Evolutionary conservation across 2,888 invertebrate genomes (phyloP).

Genomic region (Volucella zonaria): DNA sequence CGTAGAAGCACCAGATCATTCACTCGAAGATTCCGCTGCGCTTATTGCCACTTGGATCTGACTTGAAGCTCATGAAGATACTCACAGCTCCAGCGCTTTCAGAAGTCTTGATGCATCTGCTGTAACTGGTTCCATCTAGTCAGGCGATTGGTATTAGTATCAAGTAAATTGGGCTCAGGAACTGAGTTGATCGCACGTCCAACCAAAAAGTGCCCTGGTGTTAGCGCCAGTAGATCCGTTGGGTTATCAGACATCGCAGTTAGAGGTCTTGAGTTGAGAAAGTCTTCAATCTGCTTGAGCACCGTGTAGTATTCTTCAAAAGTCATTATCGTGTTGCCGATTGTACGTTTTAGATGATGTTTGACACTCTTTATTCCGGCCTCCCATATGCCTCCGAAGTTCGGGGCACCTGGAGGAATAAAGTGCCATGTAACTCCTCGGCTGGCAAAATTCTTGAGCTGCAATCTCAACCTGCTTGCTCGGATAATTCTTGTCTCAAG

Average conservation of each 20-base stretch:
- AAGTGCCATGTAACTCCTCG: too few relatives aligned
- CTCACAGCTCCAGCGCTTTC: conserved; percentile 56
- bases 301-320: conserved; percentile 26
- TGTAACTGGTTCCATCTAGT: conserved; percentile 8
- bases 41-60: conserved; percentile 35
- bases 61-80: conserved; percentile 47
- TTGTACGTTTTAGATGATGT: conserved; percentile 13
- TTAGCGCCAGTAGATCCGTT: background rate
- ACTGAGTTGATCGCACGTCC: conserved; percentile 4
- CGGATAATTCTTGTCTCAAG: too few relatives aligned
- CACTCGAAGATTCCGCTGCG: conserved; percentile 24
- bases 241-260: conserved; percentile 18
- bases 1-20: conserved; percentile 35
- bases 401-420: too few relatives aligned
- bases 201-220: conserved; percentile 13
- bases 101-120: too few relatives aligned
- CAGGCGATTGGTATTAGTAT: conserved; percentile 13
- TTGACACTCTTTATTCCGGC: too few relatives aligned
- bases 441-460: too few relatives aligned
- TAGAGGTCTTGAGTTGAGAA: conserved; percentile 17
- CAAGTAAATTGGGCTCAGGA: conserved; percentile 18
- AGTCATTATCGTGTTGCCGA: conserved; percentile 12
- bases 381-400: too few relatives aligned
- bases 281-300: conserved; percentile 19
- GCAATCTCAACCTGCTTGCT: too few relatives aligned